Evolutionary conservation across 2,888 invertebrate species (phyloP), one percentile per base, ranked within the genome.

Genomic region (Trachelus troglodyta): DNA sequence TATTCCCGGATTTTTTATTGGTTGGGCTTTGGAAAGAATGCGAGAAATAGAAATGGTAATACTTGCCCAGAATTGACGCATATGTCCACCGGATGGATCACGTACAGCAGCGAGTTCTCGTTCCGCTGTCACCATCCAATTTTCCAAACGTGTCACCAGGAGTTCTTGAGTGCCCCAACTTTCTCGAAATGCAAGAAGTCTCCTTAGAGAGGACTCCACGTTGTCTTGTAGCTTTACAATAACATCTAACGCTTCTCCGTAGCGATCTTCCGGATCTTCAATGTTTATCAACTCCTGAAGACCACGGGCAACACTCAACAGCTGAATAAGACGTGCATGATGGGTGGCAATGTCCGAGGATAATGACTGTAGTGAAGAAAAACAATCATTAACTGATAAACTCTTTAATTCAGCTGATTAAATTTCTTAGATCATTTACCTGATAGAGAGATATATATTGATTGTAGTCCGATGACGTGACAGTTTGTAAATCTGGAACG

Each of bases 401-500:
- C 23, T 56, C 23, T 23, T 56, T 23, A 23, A 40, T 40, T 56
- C 56, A 34, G 34, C 2, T 15, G 31, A 71, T 71, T 71, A 15
- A 15, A 34, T 71, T 34, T 71, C 12, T 71, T 56, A 23, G 56
- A 56, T 79, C 35, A 76, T 81, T 85, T 83, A 92, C 92, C 90
- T 93, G 96, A 89, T 97, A 96, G 0, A 97, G 92, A 69, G 96
- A 96, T 40, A 96, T 96, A 87, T 96, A 97, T 86, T 96, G 96
- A 88, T 97, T 96, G 85, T 96, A 97, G 88, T 97, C 97, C 12
- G 95, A 95, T 1, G 97, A 96, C 0, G 96, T 96, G 0, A 97
- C 96, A 30, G 95, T 95, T 69, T 94, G 95, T 1, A 97, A 92
- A 88, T 97, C 96, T 0, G 97, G 97, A 2, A 97, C 95, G 84